Conservation (phyloP, 2,797 vertebrate species). For the Cryptoblepharus egeriae region DNA sequence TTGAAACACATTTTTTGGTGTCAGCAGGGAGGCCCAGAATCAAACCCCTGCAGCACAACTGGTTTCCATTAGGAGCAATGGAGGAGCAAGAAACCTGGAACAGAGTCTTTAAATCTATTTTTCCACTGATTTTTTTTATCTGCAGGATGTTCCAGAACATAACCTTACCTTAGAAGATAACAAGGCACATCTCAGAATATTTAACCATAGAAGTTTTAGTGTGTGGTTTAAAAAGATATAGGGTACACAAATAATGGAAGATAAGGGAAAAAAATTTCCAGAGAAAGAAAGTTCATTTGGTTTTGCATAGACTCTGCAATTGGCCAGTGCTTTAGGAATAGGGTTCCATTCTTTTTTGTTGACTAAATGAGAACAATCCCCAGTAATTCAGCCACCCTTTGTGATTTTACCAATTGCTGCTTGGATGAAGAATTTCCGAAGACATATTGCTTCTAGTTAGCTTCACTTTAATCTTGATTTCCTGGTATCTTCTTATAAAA, state of each 20-base stretch:
- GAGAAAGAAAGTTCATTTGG: neutral
- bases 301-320: neutral
- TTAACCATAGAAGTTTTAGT: neutral
- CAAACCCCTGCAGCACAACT: too few species aligned
- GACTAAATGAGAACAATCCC: too few species aligned
- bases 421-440: neutral
- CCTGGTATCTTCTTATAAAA: neutral
- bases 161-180: too few species aligned
- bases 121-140: too few species aligned
- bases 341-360: neutral
- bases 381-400: neutral
- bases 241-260: neutral
- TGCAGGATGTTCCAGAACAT: too few species aligned
- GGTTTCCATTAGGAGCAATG: too few species aligned
- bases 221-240: neutral
- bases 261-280: neutral
- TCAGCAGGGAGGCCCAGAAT: too few species aligned
- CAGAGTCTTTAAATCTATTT: too few species aligned
- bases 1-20: too few species aligned
- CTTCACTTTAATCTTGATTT: neutral
- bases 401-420: neutral
- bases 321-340: neutral
- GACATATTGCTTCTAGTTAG: neutral
- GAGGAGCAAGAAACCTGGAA: too few species aligned
- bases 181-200: constrained; percentile 2